Percentiles rank a stretch among this genome's conserved stretches.
Evolutionary conservation across 2,888 invertebrate genomes (phyloP).

Genomic region (Lasioglossum calceatum): DNA sequence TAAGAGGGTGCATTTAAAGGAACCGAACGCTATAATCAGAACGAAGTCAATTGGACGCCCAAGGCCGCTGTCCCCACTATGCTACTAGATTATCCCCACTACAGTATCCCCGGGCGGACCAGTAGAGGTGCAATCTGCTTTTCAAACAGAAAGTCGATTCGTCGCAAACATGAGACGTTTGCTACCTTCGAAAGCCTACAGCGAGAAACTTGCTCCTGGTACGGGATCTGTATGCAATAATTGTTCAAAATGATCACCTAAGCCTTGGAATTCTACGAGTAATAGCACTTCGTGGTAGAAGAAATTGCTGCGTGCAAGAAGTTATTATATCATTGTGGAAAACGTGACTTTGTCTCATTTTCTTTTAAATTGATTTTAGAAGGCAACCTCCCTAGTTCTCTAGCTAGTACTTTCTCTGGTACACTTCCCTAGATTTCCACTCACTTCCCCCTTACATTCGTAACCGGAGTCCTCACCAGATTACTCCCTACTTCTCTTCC

Average conservation of each 20-base stretch:
- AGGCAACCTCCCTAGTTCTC: not conserved
- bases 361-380: not conserved
- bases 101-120: not conserved
- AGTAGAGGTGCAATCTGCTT: not conserved
- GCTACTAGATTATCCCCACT: not conserved
- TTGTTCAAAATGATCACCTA: not conserved
- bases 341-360: not conserved
- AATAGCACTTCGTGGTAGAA: not conserved
- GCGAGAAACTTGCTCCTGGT: not conserved
- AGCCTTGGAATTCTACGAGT: not conserved
- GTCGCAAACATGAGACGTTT: not conserved
- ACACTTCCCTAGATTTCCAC: not conserved
- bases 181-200: not conserved
- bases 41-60: not conserved
- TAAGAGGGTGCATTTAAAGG: not conserved
- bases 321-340: not conserved
- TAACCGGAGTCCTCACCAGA: too few species aligned
- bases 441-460: too few species aligned
- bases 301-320: not conserved
- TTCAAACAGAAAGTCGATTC: not conserved
- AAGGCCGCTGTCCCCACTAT: not conserved
- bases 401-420: not conserved
- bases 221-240: not conserved
- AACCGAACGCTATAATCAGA: constrained; percentile 9
- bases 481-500: too few species aligned